These are phyloP conservation scores for Sphaerophoria taeniata DNA, from an alignment of 2,888 invertebrate genomes.

Conservation along the genomic window DNA sequence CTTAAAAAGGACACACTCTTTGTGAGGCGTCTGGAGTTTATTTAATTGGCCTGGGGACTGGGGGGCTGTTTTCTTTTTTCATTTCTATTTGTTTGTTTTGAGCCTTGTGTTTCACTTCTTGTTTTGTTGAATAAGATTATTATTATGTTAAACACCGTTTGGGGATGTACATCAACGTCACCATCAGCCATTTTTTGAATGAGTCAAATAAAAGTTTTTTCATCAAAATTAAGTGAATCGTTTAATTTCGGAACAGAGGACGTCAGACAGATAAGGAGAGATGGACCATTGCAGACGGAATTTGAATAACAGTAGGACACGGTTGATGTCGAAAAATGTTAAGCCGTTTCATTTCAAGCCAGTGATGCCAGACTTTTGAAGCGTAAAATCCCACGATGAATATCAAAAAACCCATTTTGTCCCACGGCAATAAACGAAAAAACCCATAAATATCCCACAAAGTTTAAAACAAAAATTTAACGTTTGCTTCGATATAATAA, in stretches of 20 bases:
- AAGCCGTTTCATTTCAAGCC: no score
- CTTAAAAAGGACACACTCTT: constrained; percentile 18
- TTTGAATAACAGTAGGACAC: not conserved
- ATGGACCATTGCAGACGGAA: constrained; percentile 11
- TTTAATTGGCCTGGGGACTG: constrained; percentile 60
- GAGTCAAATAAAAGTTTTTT: constrained; percentile 68
- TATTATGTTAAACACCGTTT: constrained; percentile 42
- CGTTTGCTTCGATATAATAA: no score
- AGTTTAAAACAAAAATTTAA: no score
- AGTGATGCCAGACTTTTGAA: no score
- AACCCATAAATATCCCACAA: no score
- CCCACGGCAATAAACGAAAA: no score
- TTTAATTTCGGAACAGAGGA: constrained; percentile 56
- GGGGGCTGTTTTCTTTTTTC: constrained; percentile 1
- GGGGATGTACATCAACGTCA: constrained; percentile 18
- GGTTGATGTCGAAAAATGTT: not conserved
- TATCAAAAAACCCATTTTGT: no score
- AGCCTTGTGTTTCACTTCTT: not conserved
- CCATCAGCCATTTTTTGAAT: constrained; percentile 37
- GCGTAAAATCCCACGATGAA: no score
- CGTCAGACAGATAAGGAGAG: constrained; percentile 2
- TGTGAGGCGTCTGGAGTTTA: constrained; percentile 51
- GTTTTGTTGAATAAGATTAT: constrained; percentile 1
- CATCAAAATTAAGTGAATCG: constrained; percentile 71
- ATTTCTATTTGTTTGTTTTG: not conserved